These are phyloP conservation scores for Saimiri boliviensis DNA, from an alignment of 2,113 vertebrate species.

Conservation along the genomic window DNA sequence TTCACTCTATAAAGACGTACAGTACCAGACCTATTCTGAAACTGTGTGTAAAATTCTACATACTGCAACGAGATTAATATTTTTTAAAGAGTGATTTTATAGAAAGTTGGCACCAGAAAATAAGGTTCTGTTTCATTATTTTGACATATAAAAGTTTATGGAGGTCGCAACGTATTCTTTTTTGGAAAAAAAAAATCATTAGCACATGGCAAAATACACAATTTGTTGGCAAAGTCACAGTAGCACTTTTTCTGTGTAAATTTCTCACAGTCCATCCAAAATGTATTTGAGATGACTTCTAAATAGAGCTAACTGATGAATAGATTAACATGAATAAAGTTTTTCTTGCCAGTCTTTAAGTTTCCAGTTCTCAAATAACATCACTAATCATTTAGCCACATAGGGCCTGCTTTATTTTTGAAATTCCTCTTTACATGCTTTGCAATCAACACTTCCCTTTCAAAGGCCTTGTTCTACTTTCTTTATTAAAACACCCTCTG, in stretches of 20 bases:
- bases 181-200: conserved; percentile 81
- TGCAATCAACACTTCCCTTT: conserved; percentile 77
- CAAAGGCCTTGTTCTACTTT: conserved; percentile 63
- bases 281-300: conserved; percentile 66
- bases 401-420: conserved; percentile 68
- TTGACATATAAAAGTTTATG: conserved; percentile 82
- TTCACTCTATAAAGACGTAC: conserved; percentile 79
- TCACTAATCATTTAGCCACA: conserved; percentile 59
- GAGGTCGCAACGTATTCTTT: conserved; percentile 77
- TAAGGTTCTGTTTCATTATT: conserved; percentile 84
- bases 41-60: conserved; percentile 81
- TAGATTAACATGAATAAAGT: conserved; percentile 71
- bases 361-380: conserved; percentile 65
- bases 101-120: conserved; percentile 86
- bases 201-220: conserved; percentile 81
- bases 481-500: conserved; percentile 74
- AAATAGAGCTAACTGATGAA: conserved; percentile 69
- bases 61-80: conserved; percentile 77
- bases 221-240: conserved; percentile 80
- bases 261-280: conserved; percentile 76
- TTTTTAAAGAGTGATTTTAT: conserved; percentile 83
- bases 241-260: conserved; percentile 80
- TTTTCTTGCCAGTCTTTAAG: conserved; percentile 53
- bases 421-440: conserved; percentile 47
- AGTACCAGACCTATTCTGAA: conserved; percentile 81